Conservation (phyloP, 2,113 vertebrate genomes). For the Salvator merianae region DNA sequence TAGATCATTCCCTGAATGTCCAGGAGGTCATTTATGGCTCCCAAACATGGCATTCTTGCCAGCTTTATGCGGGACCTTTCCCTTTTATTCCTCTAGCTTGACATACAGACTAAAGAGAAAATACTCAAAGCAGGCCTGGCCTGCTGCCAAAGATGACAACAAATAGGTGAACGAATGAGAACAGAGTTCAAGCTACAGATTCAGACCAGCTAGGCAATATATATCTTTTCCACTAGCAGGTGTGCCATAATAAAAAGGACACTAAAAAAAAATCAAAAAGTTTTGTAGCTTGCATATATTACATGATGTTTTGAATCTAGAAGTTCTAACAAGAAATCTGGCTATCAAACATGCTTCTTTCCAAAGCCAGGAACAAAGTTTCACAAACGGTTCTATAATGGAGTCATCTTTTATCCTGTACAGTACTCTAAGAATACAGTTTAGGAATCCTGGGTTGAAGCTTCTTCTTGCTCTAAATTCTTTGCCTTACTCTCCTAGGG, state of each 20-base stretch:
- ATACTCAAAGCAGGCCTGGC: constrained; percentile 13
- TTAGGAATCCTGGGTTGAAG: neutral
- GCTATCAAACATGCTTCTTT: neutral
- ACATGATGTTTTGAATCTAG: neutral
- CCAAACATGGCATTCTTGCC: constrained; percentile 20
- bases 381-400: neutral
- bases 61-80: neutral
- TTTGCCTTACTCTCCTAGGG: too few species aligned
- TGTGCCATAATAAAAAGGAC: neutral
- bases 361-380: neutral
- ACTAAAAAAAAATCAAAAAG: neutral
- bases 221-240: neutral
- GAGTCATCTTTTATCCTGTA: neutral
- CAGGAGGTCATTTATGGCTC: constrained; percentile 42
- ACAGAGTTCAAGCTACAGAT: neutral
- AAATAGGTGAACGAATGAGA: neutral
- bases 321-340: neutral
- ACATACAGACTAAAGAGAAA: neutral
- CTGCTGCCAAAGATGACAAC: constrained; percentile 2
- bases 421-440: neutral
- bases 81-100: too few species aligned
- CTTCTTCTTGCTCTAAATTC: neutral
- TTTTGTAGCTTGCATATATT: neutral
- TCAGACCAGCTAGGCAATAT: neutral
- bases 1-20: neutral